Base-by-base conservation (phyloP, 2,113 vertebrate genomes). In the Chloroceryle aenea region DNA sequence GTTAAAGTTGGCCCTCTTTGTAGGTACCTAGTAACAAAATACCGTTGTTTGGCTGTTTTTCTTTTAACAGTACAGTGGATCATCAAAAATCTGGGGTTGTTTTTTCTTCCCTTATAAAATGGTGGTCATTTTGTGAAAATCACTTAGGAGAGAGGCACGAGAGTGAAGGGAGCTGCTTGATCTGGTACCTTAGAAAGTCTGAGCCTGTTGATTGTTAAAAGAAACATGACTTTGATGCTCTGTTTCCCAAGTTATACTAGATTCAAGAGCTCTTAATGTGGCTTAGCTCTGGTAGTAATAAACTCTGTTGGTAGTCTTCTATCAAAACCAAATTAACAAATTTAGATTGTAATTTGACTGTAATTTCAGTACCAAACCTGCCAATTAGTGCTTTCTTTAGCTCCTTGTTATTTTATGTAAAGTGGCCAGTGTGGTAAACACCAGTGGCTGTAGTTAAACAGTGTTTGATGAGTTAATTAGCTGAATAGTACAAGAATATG, bases 381-480 rank as follows among this genome's bases (percentile, higher is more conserved):
- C 34, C 85, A 91, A 14, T 83, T 94, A 83, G 40, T 75, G 50
- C 38, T 30, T 42, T 76, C 68, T 80, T 86, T 66, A 92, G 78
- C 17, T 72, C 42, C 11, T 62, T 92, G 30, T 86, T 88, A n/a
- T 66, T 96, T 86, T 90, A 78, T 52, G 76, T 84, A 18, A 86
- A 84, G 45, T 55, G 43, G 34, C 18, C 4, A 2, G 32, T 50
- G 8, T 81, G 52, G 61, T 74, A 92, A 52, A 48, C 32, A 9
- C 77, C 59, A 69, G 85, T 62, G 72, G 75, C 83, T 95, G 80
- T 81, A 80, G 79, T 69, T 80, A 73, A 89, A 56, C 21, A 25
- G 10, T 30, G 40, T 74, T 80, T 88, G 89, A 76, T 34, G 50
- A 90, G 64, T 84, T 94, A 93, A 81, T 93, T 77, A 90, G 55